Evolutionary conservation across 2,888 invertebrate genomes (phyloP).

Genomic region (Callosobruchus maculatus): DNA sequence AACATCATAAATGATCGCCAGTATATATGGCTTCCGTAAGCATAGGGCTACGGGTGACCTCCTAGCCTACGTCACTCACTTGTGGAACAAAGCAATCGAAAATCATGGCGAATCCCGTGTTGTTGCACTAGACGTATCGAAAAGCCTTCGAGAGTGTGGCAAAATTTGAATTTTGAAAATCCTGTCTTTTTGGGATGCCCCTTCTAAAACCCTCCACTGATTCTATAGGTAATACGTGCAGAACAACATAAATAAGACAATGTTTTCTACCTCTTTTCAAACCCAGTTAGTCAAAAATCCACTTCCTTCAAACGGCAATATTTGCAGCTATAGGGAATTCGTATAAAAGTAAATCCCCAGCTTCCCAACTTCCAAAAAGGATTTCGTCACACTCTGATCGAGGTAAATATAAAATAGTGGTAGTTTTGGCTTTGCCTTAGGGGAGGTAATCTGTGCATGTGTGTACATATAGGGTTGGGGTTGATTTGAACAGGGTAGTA

Average conservation of each 20-base stretch:
- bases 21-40: too few species aligned
- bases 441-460: conserved; percentile 27
- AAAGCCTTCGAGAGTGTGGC: too few species aligned
- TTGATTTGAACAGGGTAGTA: conserved; percentile 33
- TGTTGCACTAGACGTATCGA: too few species aligned
- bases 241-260: not conserved
- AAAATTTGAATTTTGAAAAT: too few species aligned
- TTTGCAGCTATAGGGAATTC: not conserved
- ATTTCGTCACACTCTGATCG: conserved; percentile 12
- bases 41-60: too few species aligned
- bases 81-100: too few species aligned
- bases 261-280: not conserved
- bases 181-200: too few species aligned
- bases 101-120: too few species aligned
- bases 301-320: not conserved
- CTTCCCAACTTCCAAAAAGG: not conserved
- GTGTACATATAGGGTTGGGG: conserved; percentile 27
- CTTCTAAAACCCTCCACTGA: too few species aligned
- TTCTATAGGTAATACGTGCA: too few species aligned
- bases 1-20: too few species aligned
- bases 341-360: not conserved
- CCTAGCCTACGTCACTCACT: too few species aligned
- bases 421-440: conserved; percentile 22
- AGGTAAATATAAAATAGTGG: conserved; percentile 27
- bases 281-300: not conserved